Base-by-base conservation (phyloP, 2,888 invertebrate genomes). In the Corythucha ciliata region DNA sequence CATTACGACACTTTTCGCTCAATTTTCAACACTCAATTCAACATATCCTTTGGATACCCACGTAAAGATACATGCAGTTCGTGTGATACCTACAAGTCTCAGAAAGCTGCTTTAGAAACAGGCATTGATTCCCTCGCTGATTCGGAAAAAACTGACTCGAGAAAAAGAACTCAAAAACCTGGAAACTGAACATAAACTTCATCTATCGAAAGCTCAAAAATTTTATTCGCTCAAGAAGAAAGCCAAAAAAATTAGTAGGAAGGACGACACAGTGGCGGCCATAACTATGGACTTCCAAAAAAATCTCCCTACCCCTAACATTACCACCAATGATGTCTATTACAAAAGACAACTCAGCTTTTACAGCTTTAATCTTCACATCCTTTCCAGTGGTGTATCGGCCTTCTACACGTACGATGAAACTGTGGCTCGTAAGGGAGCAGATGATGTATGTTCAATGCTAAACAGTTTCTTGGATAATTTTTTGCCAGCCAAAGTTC, bases 301-400 rank as follows among this genome's bases (percentile, higher is more conserved):
- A 33, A 51, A 54, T 8, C 37, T 51, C 4, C 25, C 51, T 25
- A 36, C 37, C 12, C 54, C 50, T 4, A 55, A 49, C 16, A 37
- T 50, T 6, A 18, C 36, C 1, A 51, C 48, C 14, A 54, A 48
- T 32, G 44, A 48, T 21, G 55, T 51, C 2, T 56, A 57, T 41
- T 57, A 56, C 41, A 18, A 33, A 26, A n/a, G 53, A 3, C 53
- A 56, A 44, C 24, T 57, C 2, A 53, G 40, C 8, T 50, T 48
- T 36, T 32, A 18, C n/a, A n/a, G n/a, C 21, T 54, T 54, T 27
- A 57, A 57, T 26, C 34, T 57, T 12, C 56, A 56, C 37, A 29
- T 44, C 14, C 25, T 56, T 25, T 12, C 8, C 16, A 14, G 8
- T 36, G 8, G 16, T 36, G 36, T 22, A 14, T 41, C 48, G 21